Evolutionary conservation across 2,113 vertebrate species (phyloP), one percentile per base, ranked within the genome.

Genomic region (Plecturocebus donacophilus): DNA sequence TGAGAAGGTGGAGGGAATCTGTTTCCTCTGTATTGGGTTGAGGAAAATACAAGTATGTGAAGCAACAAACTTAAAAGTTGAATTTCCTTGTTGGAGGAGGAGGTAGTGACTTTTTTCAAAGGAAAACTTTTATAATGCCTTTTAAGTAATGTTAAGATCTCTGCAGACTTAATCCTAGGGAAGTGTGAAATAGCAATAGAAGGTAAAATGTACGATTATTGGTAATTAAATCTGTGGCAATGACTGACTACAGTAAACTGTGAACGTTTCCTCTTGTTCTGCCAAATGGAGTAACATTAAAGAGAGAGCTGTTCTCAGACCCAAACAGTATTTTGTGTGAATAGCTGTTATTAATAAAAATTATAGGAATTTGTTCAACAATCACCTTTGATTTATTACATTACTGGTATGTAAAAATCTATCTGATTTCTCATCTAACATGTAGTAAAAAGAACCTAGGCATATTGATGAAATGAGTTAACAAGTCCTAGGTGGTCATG

Each of bases 341-440:
- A 83, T 79, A 98, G 68, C 91, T 97, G 94, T 97, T 98, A 52
- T 2, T 96, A 96, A 98, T 98, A 95, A 96, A 96, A 98, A 95
- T 97, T 73, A 88, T 71, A 79, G 90, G 38, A 64, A 83, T 10
- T 87, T 95, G 77, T 96, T 97, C 2, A 20, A 10, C 8, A 64
- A 25, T 96, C 52, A 94, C 91, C 83, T 98, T 95, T 94, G 97
- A 96, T 98, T 97, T 96, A 49, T 49, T 97, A 8, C 66, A 35
- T 92, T 96, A 79, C 84, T 45, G n/a, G 90, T 95, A 81, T 25
- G 70, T 89, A 97, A 96, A 97, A 38, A 14, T 75, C 38, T 96
- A 13, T 27, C 56, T 87, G 52, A 17, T 84, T 96, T 87, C 56
- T 95, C 23, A 84, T 56, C 49, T 85, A 45, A 56, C 61, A 30